Conservation (phyloP, 1,140 invertebrate species). For the Achroia grisella region DNA sequence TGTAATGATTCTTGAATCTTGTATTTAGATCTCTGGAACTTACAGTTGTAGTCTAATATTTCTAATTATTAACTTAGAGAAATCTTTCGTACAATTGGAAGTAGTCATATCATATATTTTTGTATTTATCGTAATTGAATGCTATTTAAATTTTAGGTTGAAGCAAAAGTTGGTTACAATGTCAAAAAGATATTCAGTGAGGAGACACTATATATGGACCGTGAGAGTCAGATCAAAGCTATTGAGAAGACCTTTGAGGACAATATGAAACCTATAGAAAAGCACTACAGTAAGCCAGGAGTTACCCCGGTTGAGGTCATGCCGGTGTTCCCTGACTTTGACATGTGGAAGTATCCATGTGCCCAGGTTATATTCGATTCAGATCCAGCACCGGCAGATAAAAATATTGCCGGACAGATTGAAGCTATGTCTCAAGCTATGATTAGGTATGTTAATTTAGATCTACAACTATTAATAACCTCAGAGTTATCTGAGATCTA, state of each 20-base stretch:
- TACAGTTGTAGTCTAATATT: no score
- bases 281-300: conserved; percentile 96
- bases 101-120: no score
- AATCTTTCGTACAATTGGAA: no score
- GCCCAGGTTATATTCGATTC: conserved; percentile 99
- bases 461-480: no score
- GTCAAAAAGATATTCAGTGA: conserved; percentile 97
- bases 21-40: no score
- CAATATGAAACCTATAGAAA: conserved; percentile 88
- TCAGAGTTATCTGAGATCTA: no score
- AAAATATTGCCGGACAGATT: conserved; percentile 88
- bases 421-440: conserved; percentile 99
- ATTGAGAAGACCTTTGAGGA: conserved; percentile 99
- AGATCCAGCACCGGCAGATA: conserved; percentile 91
- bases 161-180: conserved; percentile 98
- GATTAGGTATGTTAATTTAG: conserved; percentile 87
- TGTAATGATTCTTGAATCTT: no score
- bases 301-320: conserved; percentile 92
- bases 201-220: conserved; percentile 96
- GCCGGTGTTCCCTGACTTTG: conserved; percentile 95
- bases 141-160: conserved; percentile 75
- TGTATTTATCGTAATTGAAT: background rate
- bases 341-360: conserved; percentile 97
- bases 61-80: no score
- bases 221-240: conserved; percentile 97